Base-by-base conservation (phyloP, 2,797 vertebrate genomes). In the Gorsachius magnificus region DNA sequence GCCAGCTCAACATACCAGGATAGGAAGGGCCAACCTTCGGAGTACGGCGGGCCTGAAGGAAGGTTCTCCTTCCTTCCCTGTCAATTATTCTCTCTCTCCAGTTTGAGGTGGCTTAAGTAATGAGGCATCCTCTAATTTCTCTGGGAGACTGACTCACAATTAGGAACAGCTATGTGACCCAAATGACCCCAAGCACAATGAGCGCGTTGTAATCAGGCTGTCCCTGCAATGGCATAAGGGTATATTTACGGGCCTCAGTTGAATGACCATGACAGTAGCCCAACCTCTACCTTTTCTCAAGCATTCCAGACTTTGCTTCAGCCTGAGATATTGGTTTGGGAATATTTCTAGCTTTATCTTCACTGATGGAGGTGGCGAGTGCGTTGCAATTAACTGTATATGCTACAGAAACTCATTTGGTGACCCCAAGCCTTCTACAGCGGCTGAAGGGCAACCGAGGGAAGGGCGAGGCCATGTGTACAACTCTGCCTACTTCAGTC, bases 1-100 rank as follows among this genome's bases (percentile, higher is more conserved):
- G 19, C 8, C 20, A 28, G 35, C n/a, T 11, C 13, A 24, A 3
- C 15, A 0, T 3, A 4, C 11, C 2, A 5, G 45, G 74, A 22
- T 3, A 41, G 53, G 26, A 54, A 63, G 57, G 25, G 33, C 20
- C 41, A n/a, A 7, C 31, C 14, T 38, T 29, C 63, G 0, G 3
- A 35, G 74, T 9, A 35, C 51, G 2, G 19, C 0, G 57, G 15
- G 16, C 18, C 57, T 50, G n/a, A n/a, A n/a, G n/a, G n/a, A 2
- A 2, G 31, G 38, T 3, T 36, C 64, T 91, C 65, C 60, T 24
- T 35, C 91, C 57, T 45, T 74, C 83, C 68, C 79, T 75, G 48
- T 68, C 66, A 75, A 14, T 79, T 85, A 33, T 43, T 43, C 21
- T 83, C 53, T 53, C 60, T 74, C 74, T 50, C 45, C 35, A 46